Percentiles rank a stretch among this genome's conserved stretches.
These are phyloP conservation scores for Margarornis squamiger DNA, from an alignment of 2,797 vertebrate genomes.

Conservation along the genomic window DNA sequence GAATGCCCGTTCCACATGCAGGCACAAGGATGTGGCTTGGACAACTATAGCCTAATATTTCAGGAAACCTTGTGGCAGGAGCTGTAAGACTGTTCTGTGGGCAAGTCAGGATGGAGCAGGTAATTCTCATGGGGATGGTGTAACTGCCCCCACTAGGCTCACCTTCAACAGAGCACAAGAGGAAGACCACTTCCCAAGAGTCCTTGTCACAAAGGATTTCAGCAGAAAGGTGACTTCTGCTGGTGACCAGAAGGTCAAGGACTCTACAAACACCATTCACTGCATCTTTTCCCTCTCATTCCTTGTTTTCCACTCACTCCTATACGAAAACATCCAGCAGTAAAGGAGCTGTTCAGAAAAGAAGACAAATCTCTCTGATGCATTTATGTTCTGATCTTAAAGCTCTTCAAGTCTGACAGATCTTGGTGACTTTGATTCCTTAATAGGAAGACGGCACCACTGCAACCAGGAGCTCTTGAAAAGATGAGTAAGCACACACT, in stretches of 20 bases:
- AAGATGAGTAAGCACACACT: neutral
- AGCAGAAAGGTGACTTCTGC: neutral
- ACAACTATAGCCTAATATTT: neutral
- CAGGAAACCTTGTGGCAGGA: neutral
- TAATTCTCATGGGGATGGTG: neutral
- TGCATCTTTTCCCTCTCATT: neutral
- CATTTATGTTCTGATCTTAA: neutral
- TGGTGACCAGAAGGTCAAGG: neutral
- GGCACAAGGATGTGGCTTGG: neutral
- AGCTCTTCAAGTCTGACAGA: neutral
- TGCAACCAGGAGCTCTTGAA: neutral
- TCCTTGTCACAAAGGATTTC: neutral
- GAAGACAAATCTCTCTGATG: neutral
- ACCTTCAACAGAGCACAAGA: neutral
- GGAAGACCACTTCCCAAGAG: neutral
- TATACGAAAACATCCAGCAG: neutral
- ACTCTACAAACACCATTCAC: neutral
- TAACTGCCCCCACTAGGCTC: neutral
- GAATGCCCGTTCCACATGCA: accelerated
- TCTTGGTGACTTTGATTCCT: neutral
- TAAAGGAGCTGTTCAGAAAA: neutral
- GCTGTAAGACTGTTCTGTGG: neutral
- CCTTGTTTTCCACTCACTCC: neutral
- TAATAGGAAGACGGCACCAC: neutral
- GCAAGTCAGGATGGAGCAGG: neutral